Evolutionary conservation across 2,888 invertebrate species (phyloP).

Genomic region (Cryptocephalus moraei): DNA sequence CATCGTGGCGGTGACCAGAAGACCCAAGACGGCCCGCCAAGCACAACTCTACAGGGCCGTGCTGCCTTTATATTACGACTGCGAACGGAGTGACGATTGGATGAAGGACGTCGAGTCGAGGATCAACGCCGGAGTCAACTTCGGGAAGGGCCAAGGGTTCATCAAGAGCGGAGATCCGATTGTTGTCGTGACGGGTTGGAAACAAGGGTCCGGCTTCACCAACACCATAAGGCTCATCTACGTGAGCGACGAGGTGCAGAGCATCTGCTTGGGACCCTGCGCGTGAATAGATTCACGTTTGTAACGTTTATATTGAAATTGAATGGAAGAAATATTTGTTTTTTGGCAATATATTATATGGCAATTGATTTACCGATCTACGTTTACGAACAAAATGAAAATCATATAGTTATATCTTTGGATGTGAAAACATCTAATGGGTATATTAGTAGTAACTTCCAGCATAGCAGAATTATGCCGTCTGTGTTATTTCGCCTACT

Average conservation of each 20-base stretch:
- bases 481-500: too few species aligned
- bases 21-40: neutral
- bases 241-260: constrained; percentile 14
- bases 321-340: too few species aligned
- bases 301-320: too few species aligned
- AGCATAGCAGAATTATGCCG: too few species aligned
- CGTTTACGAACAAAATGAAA: too few species aligned
- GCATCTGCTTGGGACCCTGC: constrained; percentile 2
- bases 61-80: constrained; percentile 44
- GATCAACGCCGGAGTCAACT: constrained; percentile 44
- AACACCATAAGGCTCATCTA: constrained; percentile 56
- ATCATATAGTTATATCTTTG: too few species aligned
- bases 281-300: neutral
- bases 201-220: constrained; percentile 46
- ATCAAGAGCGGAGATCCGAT: constrained; percentile 54
- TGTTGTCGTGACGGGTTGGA: constrained; percentile 59
- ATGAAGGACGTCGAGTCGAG: constrained; percentile 46
- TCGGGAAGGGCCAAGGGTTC: constrained; percentile 50
- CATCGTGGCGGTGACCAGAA: neutral
- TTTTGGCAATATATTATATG: too few species aligned
- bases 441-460: too few species aligned
- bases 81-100: constrained; percentile 33
- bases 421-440: too few species aligned
- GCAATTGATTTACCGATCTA: too few species aligned
- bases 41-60: constrained; percentile 29